Evolutionary conservation across 2,113 vertebrate species (phyloP).

Genomic region (Protobothrops mucrosquamatus): DNA sequence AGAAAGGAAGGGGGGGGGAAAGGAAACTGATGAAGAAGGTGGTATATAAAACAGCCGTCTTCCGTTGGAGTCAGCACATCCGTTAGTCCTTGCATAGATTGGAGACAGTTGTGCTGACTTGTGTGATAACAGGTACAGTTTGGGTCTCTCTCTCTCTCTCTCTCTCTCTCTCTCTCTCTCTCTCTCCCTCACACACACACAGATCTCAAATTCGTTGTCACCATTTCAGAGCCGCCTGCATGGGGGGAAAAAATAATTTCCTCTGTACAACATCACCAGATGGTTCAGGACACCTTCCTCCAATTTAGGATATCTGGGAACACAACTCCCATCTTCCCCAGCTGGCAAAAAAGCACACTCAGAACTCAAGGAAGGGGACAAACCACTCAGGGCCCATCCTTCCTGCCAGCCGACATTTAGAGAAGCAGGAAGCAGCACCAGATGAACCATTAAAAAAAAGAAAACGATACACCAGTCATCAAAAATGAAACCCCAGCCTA

Average conservation of each 20-base stretch:
- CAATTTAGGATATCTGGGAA: neutral
- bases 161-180: neutral
- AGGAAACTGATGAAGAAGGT: neutral
- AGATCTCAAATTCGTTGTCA: neutral
- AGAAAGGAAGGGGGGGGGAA: neutral
- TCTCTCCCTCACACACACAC: neutral
- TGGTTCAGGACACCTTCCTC: neutral
- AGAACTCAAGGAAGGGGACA: neutral
- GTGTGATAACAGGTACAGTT: neutral
- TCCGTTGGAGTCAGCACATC: neutral
- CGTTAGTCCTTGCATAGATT: neutral
- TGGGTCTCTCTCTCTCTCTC: neutral
- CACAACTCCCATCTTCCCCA: neutral
- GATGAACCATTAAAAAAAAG: neutral
- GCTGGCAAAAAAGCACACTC: neutral
- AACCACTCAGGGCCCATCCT: neutral
- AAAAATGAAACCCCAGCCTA: neutral
- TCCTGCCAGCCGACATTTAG: neutral
- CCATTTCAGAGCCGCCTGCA: neutral
- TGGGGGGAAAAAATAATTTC: neutral
- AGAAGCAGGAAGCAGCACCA: neutral
- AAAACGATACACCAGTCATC: neutral
- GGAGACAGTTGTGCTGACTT: constrained; percentile 5
- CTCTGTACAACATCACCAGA: neutral
- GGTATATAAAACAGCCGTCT: neutral